Base-by-base conservation (phyloP, 1,140 invertebrate species). In the Amyelois transitella region DNA sequence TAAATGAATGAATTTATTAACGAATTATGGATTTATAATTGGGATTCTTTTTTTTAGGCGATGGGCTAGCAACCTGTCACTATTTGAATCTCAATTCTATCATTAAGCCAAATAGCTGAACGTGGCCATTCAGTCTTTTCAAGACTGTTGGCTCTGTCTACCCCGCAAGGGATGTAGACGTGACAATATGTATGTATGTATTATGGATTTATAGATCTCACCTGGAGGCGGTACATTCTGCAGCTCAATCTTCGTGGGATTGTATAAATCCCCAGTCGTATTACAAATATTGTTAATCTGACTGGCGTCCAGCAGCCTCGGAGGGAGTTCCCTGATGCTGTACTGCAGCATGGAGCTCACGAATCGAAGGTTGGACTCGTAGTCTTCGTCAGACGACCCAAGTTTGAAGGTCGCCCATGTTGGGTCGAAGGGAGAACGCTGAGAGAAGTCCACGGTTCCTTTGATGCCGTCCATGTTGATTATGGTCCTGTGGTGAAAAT, bases 391-490 rank as follows among this genome's bases (percentile, higher is more conserved):
- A 0, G 91, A 91, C 38, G 91, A 90, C 1, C 88, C 90, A 17
- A 97, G 75, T 53, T 94, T 92, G 50, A 98, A 92, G 64, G 92
- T 92, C 0, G 96, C 86, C 87, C 93, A 94, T 0, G 96, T 97
- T 0, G 95, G 93, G 82, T 96, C 93, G 73, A 96, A 97, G 6
- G 92, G 93, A 0, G 95, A 96, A 18, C 92, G 90, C 88, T 99
- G 97, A 6, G 89, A 91, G 21, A 98, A 91, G 1, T 90, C 92
- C 1, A 98, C 90, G 45, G 94, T 91, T 0, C 96, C 97, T 75
- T 91, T 92, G 2, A 98, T 93, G 2, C 96, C 96, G 43, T 93
- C 92, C 43, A 92, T 91, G 82, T 94, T 94, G 38, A 98, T 92
- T 4, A 93, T 81, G 2, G 93, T 92, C 71, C 94, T 94, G 60